Evolutionary conservation across 2,797 vertebrate genomes (phyloP), one percentile per base, ranked within the genome.

Genomic region (Hybognathus amarus): DNA sequence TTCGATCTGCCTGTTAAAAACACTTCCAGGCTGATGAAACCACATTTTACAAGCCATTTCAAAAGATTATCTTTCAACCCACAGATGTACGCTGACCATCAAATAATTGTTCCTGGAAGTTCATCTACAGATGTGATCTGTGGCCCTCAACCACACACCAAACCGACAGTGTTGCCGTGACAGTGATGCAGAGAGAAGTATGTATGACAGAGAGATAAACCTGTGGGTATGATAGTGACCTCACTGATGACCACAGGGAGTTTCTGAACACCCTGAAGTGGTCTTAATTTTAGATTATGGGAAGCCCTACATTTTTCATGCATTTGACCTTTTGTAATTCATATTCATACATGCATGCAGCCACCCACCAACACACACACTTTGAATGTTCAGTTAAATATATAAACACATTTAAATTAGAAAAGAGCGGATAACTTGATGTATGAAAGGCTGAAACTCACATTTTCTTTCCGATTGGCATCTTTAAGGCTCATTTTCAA

Each of bases 31-130:
- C 5, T 30, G n/a, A 30, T 59, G 10, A 36, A 40, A 30, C 7
- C 15, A 66, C 6, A 1, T 15, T 13, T 47, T 7, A 77, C 13
- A 67, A 27, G 24, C 24, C 15, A 40, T 56, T 8, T 56, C 6
- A 64, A 22, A 54, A 12, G 5, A 12, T 40, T 71, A 22, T 71
- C 5, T 45, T 54, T 77, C 50, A 50, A 56, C 42, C 47, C 68
- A 18, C 69, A 90, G 89, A 33, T 90, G 89, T 30, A 73, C 56
- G 8, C 42, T 38, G 78, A 85, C 27, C 75, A 82, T 54, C 17
- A 82, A 42, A 73, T 90, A 5, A 42, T 64, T 2, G 7, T 45
- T 15, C 13, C 15, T 0, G 89, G 87, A 42, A 86, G 38, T 7
- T 69, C 77, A 1, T 9, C 33, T 47, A 69, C 27, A 36, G 82